These are phyloP conservation scores for Saccopteryx bilineata DNA, from an alignment of 2,113 vertebrate species.

Conservation along the genomic window DNA sequence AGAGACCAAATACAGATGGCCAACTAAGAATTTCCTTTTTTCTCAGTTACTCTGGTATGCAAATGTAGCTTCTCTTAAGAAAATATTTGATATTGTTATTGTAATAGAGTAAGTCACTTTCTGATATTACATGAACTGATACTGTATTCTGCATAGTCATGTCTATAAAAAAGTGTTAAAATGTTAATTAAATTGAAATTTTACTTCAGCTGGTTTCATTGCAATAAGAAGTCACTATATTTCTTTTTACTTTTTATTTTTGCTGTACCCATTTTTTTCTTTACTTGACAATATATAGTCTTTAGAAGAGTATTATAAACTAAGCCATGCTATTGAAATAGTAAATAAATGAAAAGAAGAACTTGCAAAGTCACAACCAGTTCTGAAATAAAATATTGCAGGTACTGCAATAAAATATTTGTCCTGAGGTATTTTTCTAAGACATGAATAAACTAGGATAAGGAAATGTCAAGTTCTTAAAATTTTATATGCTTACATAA, in stretches of 20 bases:
- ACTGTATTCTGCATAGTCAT: constrained; percentile 12
- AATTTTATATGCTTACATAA: background rate
- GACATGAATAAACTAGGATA: background rate
- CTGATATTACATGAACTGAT: background rate
- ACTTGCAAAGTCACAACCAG: background rate
- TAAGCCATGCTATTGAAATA: background rate
- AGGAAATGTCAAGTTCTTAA: background rate
- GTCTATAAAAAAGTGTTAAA: background rate
- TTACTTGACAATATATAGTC: constrained; percentile 46
- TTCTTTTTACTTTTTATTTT: constrained; percentile 14
- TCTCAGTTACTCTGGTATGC: background rate
- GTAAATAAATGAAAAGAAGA: constrained; percentile 48
- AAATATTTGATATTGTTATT: background rate
- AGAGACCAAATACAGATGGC: background rate
- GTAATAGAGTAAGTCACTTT: background rate
- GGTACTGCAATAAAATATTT: constrained; percentile 44
- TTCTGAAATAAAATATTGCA: background rate
- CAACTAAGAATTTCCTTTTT: background rate
- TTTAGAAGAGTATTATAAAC: background rate
- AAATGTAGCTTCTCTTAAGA: background rate
- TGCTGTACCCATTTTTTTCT: background rate
- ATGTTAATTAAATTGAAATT: background rate
- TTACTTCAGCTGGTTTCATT: constrained; percentile 23
- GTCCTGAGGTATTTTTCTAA: constrained; percentile 33
- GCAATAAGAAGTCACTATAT: background rate